phyloP scores from a whole-genome alignment of 2,888 invertebrate species.

The Steromphala cineraria region DNA sequence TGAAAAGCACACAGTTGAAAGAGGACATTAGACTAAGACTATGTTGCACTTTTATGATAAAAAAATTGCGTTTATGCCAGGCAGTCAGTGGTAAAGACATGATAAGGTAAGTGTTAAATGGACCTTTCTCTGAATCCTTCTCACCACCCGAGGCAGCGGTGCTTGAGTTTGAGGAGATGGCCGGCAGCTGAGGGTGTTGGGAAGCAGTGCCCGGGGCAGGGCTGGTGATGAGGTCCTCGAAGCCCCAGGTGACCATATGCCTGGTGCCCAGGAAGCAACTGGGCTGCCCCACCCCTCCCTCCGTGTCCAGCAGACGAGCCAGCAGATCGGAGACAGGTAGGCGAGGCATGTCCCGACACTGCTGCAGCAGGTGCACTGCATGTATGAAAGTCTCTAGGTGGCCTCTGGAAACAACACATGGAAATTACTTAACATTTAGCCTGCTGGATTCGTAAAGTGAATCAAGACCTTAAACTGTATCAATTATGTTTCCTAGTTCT shows the following conservation, averaged over 20 bases:
- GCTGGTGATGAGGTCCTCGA: slow-evolving; percentile 66
- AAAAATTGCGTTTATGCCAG: too few species aligned
- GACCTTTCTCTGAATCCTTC: slow-evolving; percentile 60
- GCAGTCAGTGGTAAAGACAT: too few species aligned
- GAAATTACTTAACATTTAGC: background rate
- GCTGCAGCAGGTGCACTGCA: slow-evolving; percentile 68
- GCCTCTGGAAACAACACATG: slow-evolving; percentile 60
- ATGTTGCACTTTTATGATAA: too few species aligned
- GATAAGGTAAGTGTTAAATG: background rate
- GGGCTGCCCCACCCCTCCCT: slow-evolving; percentile 69
- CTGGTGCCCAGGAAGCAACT: slow-evolving; percentile 63
- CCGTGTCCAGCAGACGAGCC: slow-evolving; percentile 62
- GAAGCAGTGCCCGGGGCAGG: slow-evolving; percentile 36
- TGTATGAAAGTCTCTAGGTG: slow-evolving; percentile 72
- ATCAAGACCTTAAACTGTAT: too few species aligned
- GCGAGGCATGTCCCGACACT: slow-evolving; percentile 52
- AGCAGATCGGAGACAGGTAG: slow-evolving; percentile 68
- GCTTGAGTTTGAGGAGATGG: slow-evolving; percentile 1
- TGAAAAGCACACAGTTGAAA: too few species aligned
- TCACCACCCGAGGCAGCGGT: slow-evolving; percentile 32
- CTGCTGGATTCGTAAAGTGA: too few species aligned
- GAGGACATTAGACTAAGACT: too few species aligned
- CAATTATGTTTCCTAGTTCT: too few species aligned
- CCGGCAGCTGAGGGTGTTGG: background rate
- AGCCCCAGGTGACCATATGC: slow-evolving; percentile 71